phyloP scores from a whole-genome alignment of 2,113 vertebrate genomes.

The Athene noctua region DNA sequence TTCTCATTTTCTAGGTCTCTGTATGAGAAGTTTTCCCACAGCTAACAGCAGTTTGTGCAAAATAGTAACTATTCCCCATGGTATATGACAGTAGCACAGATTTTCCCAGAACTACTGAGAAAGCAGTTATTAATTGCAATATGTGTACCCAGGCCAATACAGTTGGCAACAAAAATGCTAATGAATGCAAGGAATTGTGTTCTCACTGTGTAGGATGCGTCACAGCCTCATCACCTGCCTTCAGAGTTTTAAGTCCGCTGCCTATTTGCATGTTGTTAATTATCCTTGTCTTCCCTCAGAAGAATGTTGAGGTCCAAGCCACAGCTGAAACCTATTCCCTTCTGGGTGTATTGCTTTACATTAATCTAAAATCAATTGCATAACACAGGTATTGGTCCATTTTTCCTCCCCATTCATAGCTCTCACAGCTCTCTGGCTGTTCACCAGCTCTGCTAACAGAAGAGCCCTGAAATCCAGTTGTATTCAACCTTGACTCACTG shows the following conservation, averaged over 20 bases:
- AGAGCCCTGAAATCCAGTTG: neutral
- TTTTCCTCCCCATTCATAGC: neutral
- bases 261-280: neutral
- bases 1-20: neutral
- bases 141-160: neutral
- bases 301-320: neutral
- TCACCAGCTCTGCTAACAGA: neutral
- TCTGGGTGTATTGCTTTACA: neutral
- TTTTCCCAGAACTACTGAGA: neutral
- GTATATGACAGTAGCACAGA: neutral
- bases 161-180: neutral
- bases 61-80: neutral
- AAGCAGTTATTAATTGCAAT: neutral
- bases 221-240: neutral
- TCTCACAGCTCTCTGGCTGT: neutral
- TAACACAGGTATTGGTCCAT: neutral
- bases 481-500: neutral
- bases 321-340: neutral
- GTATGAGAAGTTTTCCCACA: neutral
- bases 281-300: neutral
- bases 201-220: neutral
- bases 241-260: neutral
- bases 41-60: neutral
- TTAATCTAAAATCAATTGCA: neutral
- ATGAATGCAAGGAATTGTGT: neutral